phyloP scores from a whole-genome alignment of 2,113 vertebrate species.

The Zapus hudsonius region DNA sequence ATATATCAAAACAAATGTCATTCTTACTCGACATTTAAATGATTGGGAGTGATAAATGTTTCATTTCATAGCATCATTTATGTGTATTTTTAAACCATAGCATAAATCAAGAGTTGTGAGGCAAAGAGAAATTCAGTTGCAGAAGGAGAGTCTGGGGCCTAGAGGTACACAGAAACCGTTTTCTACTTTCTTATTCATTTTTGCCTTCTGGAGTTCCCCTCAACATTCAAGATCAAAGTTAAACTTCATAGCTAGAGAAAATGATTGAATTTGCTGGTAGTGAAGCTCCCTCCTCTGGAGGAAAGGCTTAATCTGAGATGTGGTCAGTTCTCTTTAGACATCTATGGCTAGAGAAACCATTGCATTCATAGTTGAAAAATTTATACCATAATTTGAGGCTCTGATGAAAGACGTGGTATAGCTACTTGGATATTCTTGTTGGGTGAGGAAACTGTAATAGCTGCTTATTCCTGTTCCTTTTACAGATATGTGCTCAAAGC shows the following conservation, averaged over 20 bases:
- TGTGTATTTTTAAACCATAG: conserved; percentile 12
- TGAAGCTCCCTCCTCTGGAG: background rate
- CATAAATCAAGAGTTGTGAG: conserved; percentile 40
- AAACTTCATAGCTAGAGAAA: conserved; percentile 26
- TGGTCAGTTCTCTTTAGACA: conserved; percentile 35
- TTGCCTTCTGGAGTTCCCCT: background rate
- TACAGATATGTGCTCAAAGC: background rate
- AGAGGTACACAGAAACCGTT: background rate
- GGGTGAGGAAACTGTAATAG: conserved; percentile 13
- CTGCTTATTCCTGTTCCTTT: background rate
- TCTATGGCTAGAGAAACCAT: conserved; percentile 13
- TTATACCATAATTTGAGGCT: conserved; percentile 25
- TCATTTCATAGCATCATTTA: conserved; percentile 38
- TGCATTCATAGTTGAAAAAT: conserved; percentile 37
- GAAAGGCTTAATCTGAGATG: conserved; percentile 28
- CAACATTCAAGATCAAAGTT: conserved; percentile 34
- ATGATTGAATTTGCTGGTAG: conserved; percentile 28
- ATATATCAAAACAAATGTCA: conserved; percentile 7
- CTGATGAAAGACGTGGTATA: background rate
- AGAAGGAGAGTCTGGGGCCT: background rate
- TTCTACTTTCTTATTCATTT: background rate
- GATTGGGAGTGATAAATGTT: conserved; percentile 3
- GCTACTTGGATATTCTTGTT: conserved; percentile 10
- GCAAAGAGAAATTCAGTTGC: conserved; percentile 7
- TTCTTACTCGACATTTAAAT: conserved; percentile 50